Evolutionary conservation across 2,113 vertebrate genomes (phyloP).

Genomic region (Pedetes capensis): DNA sequence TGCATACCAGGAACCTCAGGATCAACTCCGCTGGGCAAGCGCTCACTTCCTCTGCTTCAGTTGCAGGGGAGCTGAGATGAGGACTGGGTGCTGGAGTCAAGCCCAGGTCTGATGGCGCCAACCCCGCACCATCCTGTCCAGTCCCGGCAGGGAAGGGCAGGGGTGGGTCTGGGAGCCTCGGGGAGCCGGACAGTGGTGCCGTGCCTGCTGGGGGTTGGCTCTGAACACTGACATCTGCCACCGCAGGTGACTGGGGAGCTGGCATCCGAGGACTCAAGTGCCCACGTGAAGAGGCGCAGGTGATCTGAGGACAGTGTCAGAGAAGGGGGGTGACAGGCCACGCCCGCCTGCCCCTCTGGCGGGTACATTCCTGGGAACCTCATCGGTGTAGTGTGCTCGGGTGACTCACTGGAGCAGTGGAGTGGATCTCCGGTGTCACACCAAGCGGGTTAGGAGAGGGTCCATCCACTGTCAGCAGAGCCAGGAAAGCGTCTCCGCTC

Average conservation of each 20-base stretch:
- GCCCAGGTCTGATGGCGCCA: background rate
- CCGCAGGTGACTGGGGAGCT: background rate
- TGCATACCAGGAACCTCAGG: background rate
- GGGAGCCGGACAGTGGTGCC: accelerated
- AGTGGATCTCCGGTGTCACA: no score
- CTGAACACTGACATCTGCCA: background rate
- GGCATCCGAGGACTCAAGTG: background rate
- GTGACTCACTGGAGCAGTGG: background rate
- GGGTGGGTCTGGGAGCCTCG: background rate
- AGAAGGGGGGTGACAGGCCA: no score
- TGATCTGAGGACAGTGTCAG: background rate
- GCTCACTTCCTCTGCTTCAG: background rate
- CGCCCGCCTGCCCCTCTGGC: background rate
- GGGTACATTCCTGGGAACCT: background rate
- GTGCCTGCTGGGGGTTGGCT: background rate
- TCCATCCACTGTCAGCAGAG: background rate
- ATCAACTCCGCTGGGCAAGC: no score
- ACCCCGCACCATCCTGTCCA: no score
- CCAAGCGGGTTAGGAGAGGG: background rate
- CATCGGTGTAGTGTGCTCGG: background rate
- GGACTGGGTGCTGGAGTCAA: background rate
- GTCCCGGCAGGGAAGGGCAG: background rate
- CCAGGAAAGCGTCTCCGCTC: background rate
- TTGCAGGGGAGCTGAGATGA: background rate
- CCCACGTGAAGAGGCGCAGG: background rate